Evolutionary conservation across 2,888 invertebrate genomes (phyloP), one percentile per base, ranked within the genome.

Genomic region (Papilio protenor): DNA sequence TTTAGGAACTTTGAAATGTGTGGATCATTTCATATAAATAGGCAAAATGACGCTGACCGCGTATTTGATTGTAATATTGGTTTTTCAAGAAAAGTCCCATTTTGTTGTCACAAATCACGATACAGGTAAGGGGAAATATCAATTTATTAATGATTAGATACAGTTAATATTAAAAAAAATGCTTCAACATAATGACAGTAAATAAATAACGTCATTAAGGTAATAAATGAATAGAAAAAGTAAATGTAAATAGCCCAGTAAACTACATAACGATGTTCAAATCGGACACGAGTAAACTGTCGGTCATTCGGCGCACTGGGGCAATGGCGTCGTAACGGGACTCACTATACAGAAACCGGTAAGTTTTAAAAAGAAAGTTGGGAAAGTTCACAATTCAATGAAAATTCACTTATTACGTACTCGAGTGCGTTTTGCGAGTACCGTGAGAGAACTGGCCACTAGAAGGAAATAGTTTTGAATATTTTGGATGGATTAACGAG

Each of bases 321-420:
- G 84, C 90, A 90, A 83, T 87, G 87, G 87, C 85, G 82, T 84
- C 73, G 84, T 92, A 94, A 93, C 93, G 94, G 94, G 87, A 90
- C 85, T 82, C 82, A 83, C 82, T 86, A 87, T 87, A 87, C 85
- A 88, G 85, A 87, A 87, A 87, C 87, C 87, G 87, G 86, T 86
- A 88, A 88, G 83, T 81, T 66, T 88, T 87, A 85, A 90, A 91
- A 91, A 83, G 93, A 94, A 93, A 93, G 93, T 90, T 91, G 90
- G 89, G 93, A 93, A 94, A 93, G 92, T 92, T 87, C 81, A 87
- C 89, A 88, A 90, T 91, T 89, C 89, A 88, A 88, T 87, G 88
- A 69, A 76, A 73, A 79, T 76, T 66, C 61, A 59, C 69, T 49
- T 57, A 61, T 73, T 76, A 61, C 55, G 71, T 72, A 72, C 72